Evolutionary conservation across 2,888 invertebrate genomes (phyloP).

Genomic region (Agrilus cyanescens): DNA sequence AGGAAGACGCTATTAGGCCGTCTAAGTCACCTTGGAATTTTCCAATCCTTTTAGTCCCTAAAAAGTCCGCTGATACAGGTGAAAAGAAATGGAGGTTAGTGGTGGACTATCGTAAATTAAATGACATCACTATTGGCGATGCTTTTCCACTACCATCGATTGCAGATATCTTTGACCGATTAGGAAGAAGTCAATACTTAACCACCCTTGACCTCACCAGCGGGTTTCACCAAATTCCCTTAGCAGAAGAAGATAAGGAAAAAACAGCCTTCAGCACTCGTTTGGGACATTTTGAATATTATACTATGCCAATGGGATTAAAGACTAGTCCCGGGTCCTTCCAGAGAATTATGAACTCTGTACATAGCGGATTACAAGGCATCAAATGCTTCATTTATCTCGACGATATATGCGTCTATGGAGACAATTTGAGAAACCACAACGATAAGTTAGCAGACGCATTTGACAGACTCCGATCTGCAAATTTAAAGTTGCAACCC

Average conservation of each 20-base stretch:
- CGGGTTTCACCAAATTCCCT: slow-evolving; percentile 24
- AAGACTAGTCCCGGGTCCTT: slow-evolving; percentile 30
- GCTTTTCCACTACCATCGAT: slow-evolving; percentile 16
- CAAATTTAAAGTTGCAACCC: slow-evolving; percentile 14
- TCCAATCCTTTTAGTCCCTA: slow-evolving; percentile 10
- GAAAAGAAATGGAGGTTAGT: slow-evolving; percentile 24
- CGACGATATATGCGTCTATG: slow-evolving; percentile 16
- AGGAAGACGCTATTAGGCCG: slow-evolving; percentile 19
- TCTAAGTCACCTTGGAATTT: slow-evolving; percentile 20
- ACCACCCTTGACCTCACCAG: slow-evolving; percentile 23
- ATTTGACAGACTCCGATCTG: slow-evolving; percentile 9
- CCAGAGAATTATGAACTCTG: slow-evolving; percentile 25
- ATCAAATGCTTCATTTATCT: slow-evolving; percentile 4
- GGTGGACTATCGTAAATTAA: slow-evolving; percentile 26
- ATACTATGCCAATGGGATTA: slow-evolving; percentile 23
- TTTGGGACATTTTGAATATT: slow-evolving; percentile 24
- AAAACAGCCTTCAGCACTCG: slow-evolving; percentile 24
- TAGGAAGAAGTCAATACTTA: slow-evolving; percentile 21
- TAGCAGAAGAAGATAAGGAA: slow-evolving; percentile 14
- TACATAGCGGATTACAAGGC: neutral
- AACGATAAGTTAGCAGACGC: slow-evolving; percentile 8
- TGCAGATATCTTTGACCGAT: slow-evolving; percentile 13
- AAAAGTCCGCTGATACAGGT: slow-evolving; percentile 16
- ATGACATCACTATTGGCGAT: slow-evolving; percentile 23
- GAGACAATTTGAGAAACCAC: slow-evolving; percentile 9